Evolutionary conservation across 1,140 invertebrate species (phyloP).

Genomic region (Halyomorpha halys): DNA sequence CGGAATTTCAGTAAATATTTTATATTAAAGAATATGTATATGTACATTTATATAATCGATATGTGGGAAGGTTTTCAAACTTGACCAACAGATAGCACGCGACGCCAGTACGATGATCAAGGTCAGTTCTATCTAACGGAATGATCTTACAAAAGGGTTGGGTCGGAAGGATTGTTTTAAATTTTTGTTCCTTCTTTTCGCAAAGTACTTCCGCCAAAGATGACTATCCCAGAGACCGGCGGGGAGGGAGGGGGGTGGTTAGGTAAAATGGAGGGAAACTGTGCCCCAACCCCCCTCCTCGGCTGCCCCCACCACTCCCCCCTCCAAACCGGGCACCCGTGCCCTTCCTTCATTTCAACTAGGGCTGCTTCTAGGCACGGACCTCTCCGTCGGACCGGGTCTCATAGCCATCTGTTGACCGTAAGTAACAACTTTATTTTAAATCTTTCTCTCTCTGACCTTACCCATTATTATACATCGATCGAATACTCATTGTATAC

Average conservation of each 20-base stretch:
- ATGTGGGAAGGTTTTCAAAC: background rate
- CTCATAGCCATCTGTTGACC: background rate
- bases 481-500: too few relatives aligned
- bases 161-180: too few relatives aligned
- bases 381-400: background rate
- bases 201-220: too few relatives aligned
- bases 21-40: too few relatives aligned
- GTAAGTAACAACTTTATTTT: constrained; percentile 1
- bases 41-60: too few relatives aligned
- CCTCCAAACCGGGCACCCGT: background rate
- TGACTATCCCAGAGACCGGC: background rate
- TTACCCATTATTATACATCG: background rate
- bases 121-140: background rate
- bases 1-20: too few relatives aligned
- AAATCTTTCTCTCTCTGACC: background rate
- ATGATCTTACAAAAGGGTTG: background rate
- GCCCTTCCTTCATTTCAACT: constrained; percentile 14
- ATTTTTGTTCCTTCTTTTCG: too few relatives aligned
- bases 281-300: background rate
- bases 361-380: background rate
- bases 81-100: background rate
- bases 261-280: constrained; percentile 8
- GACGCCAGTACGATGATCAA: background rate
- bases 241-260: background rate
- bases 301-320: constrained; percentile 8